phyloP scores from a whole-genome alignment of 2,888 invertebrate species.

The Thymelicus lineola region DNA sequence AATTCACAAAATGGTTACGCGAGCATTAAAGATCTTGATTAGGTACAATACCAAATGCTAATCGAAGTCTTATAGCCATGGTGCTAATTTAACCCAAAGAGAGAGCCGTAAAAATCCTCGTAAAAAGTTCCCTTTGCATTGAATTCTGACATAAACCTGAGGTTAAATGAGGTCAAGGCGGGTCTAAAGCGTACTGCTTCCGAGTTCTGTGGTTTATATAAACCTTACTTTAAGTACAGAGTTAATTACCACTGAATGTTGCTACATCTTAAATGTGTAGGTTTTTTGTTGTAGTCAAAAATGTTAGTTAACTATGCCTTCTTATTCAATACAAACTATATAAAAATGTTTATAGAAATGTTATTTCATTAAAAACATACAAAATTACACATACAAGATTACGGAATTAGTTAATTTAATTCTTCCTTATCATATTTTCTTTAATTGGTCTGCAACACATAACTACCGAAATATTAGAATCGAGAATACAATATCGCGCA shows the following conservation, averaged over 20 bases:
- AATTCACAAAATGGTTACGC: conserved; percentile 19
- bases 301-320: too few species aligned
- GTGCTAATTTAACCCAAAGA: conserved; percentile 37
- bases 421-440: too few species aligned
- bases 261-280: neutral
- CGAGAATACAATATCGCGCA: neutral
- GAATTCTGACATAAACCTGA: conserved; percentile 35
- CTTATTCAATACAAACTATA: too few species aligned
- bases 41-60: conserved; percentile 34
- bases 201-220: conserved; percentile 27
- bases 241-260: conserved; percentile 13
- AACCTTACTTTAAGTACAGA: conserved; percentile 14
- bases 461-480: too few species aligned
- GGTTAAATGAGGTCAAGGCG: conserved; percentile 34
- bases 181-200: conserved; percentile 32
- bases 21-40: conserved; percentile 27
- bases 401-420: too few species aligned
- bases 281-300: neutral
- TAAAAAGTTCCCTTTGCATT: conserved; percentile 38
- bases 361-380: too few species aligned
- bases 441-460: too few species aligned
- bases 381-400: too few species aligned
- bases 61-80: conserved; percentile 33
- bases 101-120: conserved; percentile 33
- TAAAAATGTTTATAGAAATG: too few species aligned